A percentile compares a stretch with the other conserved stretches of the same genome.
Evolutionary conservation across 2,797 vertebrate genomes (phyloP).

Genomic region (Alauda arvensis): DNA sequence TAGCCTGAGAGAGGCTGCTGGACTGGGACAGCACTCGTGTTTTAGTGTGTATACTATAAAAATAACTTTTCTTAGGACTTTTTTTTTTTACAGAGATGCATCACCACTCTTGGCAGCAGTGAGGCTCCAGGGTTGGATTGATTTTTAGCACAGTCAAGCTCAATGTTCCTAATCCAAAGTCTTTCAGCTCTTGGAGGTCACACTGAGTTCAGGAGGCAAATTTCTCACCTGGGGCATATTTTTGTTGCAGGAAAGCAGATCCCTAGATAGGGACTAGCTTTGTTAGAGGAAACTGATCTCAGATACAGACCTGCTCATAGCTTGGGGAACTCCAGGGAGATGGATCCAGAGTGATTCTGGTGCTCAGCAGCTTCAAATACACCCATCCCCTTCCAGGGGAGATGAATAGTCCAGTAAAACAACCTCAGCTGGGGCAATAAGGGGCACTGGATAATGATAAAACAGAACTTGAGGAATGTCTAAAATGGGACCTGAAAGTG

Average conservation of each 20-base stretch:
- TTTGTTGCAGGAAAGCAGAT: constrained; percentile 18
- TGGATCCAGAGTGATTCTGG: not conserved
- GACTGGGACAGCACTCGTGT: not conserved
- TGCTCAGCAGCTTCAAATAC: not conserved
- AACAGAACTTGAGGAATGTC: not conserved
- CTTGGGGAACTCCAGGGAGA: not conserved
- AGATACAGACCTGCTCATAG: not conserved
- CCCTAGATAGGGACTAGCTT: constrained; percentile 13
- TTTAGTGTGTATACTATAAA: not conserved
- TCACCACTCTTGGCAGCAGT: not conserved
- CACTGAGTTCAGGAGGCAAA: constrained; percentile 9
- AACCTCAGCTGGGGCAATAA: not conserved
- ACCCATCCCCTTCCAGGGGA: not conserved
- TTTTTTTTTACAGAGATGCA: not conserved
- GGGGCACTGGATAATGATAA: not conserved
- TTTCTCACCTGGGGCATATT: constrained; percentile 34
- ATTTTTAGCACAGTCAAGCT: not conserved
- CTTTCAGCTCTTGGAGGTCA: constrained; percentile 16
- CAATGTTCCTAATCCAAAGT: not conserved
- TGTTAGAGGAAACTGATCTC: not conserved
- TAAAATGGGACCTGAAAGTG: not conserved
- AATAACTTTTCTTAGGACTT: not conserved
- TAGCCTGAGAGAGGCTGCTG: not conserved
- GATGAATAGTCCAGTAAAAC: not conserved
- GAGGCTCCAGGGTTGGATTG: fast-evolving